Conservation (phyloP, 2,888 invertebrate species). For the Tetranychus piercei region DNA sequence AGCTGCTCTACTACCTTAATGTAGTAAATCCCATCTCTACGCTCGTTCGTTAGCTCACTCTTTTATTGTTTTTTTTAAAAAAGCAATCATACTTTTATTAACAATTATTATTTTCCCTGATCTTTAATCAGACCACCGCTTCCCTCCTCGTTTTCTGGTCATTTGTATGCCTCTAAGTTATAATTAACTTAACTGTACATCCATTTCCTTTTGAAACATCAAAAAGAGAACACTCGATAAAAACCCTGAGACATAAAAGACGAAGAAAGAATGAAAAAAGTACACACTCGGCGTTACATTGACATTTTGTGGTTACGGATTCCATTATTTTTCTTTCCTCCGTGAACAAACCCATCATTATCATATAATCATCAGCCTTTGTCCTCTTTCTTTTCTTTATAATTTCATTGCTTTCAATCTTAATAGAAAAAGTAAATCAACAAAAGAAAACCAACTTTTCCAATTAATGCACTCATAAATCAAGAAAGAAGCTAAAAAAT, state of each 20-base stretch:
- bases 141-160: background rate
- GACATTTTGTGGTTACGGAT: background rate
- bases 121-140: background rate
- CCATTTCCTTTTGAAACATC: background rate
- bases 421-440: background rate
- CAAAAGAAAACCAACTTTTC: background rate
- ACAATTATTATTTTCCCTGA: background rate
- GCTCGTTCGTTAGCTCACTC: no score
- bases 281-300: background rate
- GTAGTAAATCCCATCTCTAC: no score
- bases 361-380: background rate
- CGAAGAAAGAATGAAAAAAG: background rate
- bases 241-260: background rate
- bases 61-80: no score
- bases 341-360: background rate
- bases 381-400: background rate
- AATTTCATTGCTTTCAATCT: background rate
- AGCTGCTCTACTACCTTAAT: no score
- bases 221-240: background rate
- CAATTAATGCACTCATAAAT: background rate
- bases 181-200: background rate
- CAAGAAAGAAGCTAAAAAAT: background rate
- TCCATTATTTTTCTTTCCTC: slow-evolving; percentile 1
- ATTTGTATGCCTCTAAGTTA: background rate
- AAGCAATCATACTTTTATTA: no score